phyloP scores from a whole-genome alignment of 2,797 vertebrate genomes.

The Neosilurus mollespiculum region DNA sequence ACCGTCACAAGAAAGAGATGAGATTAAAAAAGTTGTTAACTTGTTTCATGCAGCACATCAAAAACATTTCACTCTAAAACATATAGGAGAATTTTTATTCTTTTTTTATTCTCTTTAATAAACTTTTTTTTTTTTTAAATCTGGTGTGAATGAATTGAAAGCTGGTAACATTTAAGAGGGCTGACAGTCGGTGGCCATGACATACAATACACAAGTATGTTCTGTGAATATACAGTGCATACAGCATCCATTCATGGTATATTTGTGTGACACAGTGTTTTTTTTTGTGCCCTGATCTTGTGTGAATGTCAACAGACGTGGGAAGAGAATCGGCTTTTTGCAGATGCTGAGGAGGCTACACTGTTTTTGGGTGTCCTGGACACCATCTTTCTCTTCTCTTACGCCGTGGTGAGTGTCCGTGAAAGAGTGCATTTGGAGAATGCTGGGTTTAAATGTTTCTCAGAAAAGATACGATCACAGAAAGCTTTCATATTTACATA shows the following conservation, averaged over 20 bases:
- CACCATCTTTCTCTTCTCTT: conserved; percentile 94
- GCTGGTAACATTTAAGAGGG: neutral
- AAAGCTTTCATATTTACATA: neutral
- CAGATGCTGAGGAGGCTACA: conserved; percentile 80
- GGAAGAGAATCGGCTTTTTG: conserved; percentile 83
- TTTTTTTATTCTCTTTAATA: no score
- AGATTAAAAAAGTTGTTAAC: neutral
- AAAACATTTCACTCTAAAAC: neutral
- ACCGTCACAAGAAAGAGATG: neutral
- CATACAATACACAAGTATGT: neutral
- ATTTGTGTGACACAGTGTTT: neutral
- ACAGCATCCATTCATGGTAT: neutral
- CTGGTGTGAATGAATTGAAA: neutral
- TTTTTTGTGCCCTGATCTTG: neutral
- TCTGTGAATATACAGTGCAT: neutral
- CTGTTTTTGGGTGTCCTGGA: conserved; percentile 90
- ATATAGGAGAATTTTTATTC: neutral
- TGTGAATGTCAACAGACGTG: conserved; percentile 75
- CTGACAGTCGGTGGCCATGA: neutral
- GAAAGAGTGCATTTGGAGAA: neutral
- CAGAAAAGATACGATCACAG: neutral
- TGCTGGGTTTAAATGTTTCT: neutral
- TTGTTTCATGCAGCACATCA: neutral
- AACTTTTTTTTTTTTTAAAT: neutral
- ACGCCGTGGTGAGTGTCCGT: conserved; percentile 85